Percentiles rank a stretch among this genome's conserved stretches.
These are phyloP conservation scores for Vidua macroura DNA, from an alignment of 2,113 vertebrate species.

Conservation along the genomic window DNA sequence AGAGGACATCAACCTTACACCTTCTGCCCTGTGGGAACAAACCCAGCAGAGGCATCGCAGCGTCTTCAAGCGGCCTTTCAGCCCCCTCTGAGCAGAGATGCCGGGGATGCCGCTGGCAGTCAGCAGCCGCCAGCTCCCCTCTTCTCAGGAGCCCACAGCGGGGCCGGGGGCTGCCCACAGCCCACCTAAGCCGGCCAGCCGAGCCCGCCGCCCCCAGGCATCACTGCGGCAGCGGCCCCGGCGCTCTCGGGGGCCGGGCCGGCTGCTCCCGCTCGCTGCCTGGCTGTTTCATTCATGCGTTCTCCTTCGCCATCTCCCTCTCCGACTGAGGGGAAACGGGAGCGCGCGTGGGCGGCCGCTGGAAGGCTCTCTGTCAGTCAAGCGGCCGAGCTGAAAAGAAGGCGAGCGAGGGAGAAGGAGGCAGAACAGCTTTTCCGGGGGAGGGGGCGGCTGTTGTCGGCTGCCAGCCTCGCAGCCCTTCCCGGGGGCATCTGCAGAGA, in stretches of 20 bases:
- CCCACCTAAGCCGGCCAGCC: neutral
- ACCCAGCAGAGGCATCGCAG: neutral
- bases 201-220: neutral
- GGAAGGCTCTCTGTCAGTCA: conserved; percentile 71
- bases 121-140: no score
- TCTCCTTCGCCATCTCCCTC: conserved; percentile 33
- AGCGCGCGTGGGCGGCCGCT: conserved; percentile 66
- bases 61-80: neutral
- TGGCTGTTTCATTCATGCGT: conserved; percentile 67
- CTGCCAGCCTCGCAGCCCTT: conserved; percentile 23
- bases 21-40: neutral
- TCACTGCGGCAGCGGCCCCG: neutral
- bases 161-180: neutral
- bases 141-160: neutral
- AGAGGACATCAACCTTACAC: neutral
- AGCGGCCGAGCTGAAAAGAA: conserved; percentile 51
- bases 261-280: neutral
- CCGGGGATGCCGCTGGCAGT: rapidly evolving
- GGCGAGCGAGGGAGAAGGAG: conserved; percentile 26
- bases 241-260: neutral
- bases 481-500: neutral
- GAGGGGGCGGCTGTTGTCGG: conserved; percentile 42
- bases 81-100: no score
- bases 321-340: conserved; percentile 38
- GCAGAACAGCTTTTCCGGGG: conserved; percentile 38